Evolutionary conservation across 2,888 invertebrate genomes (phyloP).

Genomic region (Cantharis flavilabris): DNA sequence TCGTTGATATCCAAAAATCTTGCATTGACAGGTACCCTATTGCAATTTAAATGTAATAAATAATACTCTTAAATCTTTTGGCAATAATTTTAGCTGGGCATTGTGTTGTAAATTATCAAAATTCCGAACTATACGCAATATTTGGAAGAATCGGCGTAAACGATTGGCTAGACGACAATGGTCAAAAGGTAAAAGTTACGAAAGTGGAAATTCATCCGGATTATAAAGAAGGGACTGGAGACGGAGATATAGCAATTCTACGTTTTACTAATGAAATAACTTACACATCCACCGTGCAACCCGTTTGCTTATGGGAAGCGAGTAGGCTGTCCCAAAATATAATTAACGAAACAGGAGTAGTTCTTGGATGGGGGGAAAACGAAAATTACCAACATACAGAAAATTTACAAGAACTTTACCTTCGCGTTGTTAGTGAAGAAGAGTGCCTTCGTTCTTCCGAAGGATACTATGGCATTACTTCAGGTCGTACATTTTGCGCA

Average conservation of each 20-base stretch:
- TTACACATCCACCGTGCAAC: constrained; percentile 61
- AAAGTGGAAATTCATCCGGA: constrained; percentile 60
- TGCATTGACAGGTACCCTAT: constrained; percentile 47
- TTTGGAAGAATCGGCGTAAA: constrained; percentile 45
- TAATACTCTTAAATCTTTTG: neutral
- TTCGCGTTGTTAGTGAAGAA: constrained; percentile 60
- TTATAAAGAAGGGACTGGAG: constrained; percentile 61
- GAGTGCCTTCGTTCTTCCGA: constrained; percentile 59
- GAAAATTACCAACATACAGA: too few relatives aligned
- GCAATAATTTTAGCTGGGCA: constrained; percentile 44
- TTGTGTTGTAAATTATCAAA: constrained; percentile 35
- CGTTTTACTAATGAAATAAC: constrained; percentile 57
- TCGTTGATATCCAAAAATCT: constrained; percentile 48
- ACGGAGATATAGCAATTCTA: constrained; percentile 63
- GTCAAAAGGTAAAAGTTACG: constrained; percentile 51
- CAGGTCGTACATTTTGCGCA: constrained; percentile 56
- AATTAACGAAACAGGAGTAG: constrained; percentile 54
- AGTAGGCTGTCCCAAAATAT: constrained; percentile 48
- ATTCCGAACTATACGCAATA: constrained; percentile 13
- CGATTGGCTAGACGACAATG: constrained; percentile 41
- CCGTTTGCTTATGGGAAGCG: constrained; percentile 67
- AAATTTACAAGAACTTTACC: too few relatives aligned
- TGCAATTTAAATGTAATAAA: neutral
- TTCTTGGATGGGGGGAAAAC: constrained; percentile 34
- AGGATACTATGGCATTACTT: constrained; percentile 46